Conservation (phyloP, 1,140 invertebrate genomes). For the Pseudomyrmex sp. region DNA sequence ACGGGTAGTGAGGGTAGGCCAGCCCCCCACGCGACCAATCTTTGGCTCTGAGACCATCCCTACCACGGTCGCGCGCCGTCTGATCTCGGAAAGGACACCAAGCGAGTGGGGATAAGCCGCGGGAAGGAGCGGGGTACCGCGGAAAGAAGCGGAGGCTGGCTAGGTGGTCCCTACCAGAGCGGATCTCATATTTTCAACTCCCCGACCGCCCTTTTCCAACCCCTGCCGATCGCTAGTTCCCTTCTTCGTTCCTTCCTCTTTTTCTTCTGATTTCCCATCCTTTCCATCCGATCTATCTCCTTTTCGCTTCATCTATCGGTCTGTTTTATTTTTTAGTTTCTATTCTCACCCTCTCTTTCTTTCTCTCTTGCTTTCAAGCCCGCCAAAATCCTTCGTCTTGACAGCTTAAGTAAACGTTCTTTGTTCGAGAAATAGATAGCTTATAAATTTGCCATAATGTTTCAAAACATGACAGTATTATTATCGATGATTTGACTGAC, state of each 20-base stretch:
- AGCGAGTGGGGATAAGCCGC: slow-evolving; percentile 70
- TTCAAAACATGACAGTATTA: background rate
- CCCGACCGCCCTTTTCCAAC: slow-evolving; percentile 83
- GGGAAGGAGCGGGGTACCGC: slow-evolving; percentile 70
- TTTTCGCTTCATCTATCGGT: slow-evolving; percentile 49
- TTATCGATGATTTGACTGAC: slow-evolving; percentile 2
- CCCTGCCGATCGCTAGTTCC: slow-evolving; percentile 83
- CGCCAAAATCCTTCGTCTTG: slow-evolving; percentile 39
- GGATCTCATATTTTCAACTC: slow-evolving; percentile 83
- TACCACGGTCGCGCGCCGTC: slow-evolving; percentile 66
- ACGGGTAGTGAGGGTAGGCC: slow-evolving; percentile 77
- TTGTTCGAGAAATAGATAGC: slow-evolving; percentile 25
- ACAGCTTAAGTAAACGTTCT: slow-evolving; percentile 44
- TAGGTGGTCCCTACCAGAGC: slow-evolving; percentile 82
- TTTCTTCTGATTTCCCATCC: slow-evolving; percentile 62
- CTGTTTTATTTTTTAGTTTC: slow-evolving; percentile 60
- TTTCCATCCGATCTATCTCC: slow-evolving; percentile 49
- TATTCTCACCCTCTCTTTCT: slow-evolving; percentile 36
- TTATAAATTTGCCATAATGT: slow-evolving; percentile 15
- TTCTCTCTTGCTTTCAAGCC: slow-evolving; percentile 27
- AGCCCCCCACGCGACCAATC: slow-evolving; percentile 78
- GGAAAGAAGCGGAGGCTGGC: slow-evolving; percentile 84
- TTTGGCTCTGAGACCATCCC: slow-evolving; percentile 60
- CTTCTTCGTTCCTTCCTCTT: slow-evolving; percentile 66
- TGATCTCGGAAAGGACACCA: slow-evolving; percentile 65